Base-by-base conservation (phyloP, 1,140 invertebrate species). In the Eciton burchellii region DNA sequence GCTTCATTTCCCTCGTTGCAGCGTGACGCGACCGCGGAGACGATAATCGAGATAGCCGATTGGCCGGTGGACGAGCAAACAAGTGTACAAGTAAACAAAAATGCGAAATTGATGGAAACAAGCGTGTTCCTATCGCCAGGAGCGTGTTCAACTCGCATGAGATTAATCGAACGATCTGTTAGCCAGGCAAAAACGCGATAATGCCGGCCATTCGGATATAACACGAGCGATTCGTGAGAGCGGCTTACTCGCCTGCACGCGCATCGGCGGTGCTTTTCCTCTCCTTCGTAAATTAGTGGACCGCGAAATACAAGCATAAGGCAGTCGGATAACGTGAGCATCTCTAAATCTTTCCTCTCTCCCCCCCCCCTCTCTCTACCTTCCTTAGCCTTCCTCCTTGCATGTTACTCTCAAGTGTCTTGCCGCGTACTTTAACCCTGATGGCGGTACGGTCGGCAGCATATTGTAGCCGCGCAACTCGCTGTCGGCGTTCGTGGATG, bases 251-350 rank as follows among this genome's bases (percentile, higher is more conserved):
- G 12, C 29, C 12, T 52, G 12, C 14, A 4, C 14, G 11, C 21
- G 19, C 14, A 9, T 56, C 49, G n/a, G 11, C 5, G 63, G 12
- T 35, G 12, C 12, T 68, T 56, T 56, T 54, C 47, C 11, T 54
- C 8, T 19, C 68, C 49, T 68, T 56, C 35, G 12, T 68, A 26
- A 68, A 57, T 79, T 68, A 79, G 63, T 79, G 21, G 35, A 70
- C 52, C 70, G 43, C 49, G 16, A 66, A 98, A 93, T 88, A 95
- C 95, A 11, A 97, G 96, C 92, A 97, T 97, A 93, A 43, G 94
- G 94, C 81, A 86, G 59, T 81, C 54, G 12, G 86, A 43, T 66
- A 81, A 81, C 54, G 35, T 54, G 68, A 26, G 41, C 29, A 41
- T 43, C 16, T 26, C 35, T 62, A 81, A 81, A 81, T 81, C 35